A percentile compares a stretch with the other conserved stretches of the same genome.
phyloP scores from a whole-genome alignment of 53 echinoderm and acorn worm species.

The Astropecten irregularis region DNA sequence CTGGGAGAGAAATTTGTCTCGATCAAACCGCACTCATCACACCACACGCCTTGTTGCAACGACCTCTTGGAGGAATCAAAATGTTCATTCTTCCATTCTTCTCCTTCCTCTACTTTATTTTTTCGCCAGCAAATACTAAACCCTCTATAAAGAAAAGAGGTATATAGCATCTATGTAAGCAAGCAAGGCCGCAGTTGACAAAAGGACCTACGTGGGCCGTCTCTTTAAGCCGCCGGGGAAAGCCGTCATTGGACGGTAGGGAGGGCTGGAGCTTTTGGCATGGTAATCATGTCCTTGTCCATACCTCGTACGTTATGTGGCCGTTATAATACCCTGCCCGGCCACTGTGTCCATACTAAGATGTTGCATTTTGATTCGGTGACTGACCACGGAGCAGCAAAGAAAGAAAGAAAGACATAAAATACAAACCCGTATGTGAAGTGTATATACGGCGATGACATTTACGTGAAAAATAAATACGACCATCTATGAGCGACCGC shows the following conservation, averaged over 20 bases:
- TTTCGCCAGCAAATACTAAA: no score
- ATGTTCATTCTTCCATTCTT: no score
- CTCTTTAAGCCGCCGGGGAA: background rate
- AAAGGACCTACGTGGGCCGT: background rate
- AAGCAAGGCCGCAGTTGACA: background rate
- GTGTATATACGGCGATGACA: slow-evolving; percentile 29
- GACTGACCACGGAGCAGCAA: background rate
- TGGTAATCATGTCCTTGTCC: slow-evolving; percentile 9
- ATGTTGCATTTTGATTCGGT: no score
- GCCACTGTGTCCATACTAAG: no score
- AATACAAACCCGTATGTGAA: background rate
- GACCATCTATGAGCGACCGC: background rate
- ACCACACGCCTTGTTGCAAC: no score
- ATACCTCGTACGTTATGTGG: no score
- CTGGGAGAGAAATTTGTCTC: no score
- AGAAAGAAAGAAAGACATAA: background rate
- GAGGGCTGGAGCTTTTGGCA: background rate
- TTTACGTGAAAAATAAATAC: slow-evolving; percentile 40
- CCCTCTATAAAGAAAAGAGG: background rate
- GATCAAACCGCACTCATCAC: no score
- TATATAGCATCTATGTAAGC: no score
- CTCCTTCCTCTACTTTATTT: no score
- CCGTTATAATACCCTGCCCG: background rate
- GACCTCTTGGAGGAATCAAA: no score
- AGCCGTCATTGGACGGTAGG: background rate